Percentiles rank a stretch among this genome's conserved stretches.
These are phyloP conservation scores for Trichacis sp. DNA, from an alignment of 2,888 invertebrate species.

Conservation along the genomic window DNA sequence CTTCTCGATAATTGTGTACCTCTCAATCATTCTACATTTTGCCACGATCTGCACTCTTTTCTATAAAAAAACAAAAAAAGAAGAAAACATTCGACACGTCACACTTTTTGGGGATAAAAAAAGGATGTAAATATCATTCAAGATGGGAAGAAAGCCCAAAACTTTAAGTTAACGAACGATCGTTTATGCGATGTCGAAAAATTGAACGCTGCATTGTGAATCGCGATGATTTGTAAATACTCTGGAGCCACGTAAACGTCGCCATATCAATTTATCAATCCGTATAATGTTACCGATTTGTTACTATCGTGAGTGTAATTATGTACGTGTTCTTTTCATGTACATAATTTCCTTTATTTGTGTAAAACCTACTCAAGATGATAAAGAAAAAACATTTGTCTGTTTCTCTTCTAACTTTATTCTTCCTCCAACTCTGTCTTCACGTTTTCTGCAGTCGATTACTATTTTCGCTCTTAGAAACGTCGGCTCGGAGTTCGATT, in stretches of 20 bases:
- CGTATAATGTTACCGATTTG: conserved; percentile 33
- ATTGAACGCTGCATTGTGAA: background rate
- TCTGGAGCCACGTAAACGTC: conserved; percentile 33
- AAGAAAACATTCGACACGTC: conserved; percentile 9
- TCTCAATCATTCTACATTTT: conserved; percentile 39
- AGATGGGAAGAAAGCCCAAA: background rate
- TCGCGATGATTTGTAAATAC: conserved; percentile 31
- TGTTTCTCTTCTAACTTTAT: conserved; percentile 30
- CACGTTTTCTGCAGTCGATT: background rate
- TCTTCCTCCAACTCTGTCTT: conserved; percentile 8
- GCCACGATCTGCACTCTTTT: conserved; percentile 41
- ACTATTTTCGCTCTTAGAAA: too few species aligned
- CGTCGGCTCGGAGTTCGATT: too few species aligned
- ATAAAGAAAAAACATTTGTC: conserved; percentile 37
- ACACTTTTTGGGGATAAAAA: background rate
- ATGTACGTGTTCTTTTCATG: conserved; percentile 17
- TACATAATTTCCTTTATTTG: conserved; percentile 36
- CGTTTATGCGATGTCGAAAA: background rate
- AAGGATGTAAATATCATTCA: background rate
- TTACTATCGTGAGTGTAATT: conserved; percentile 28
- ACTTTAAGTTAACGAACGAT: background rate
- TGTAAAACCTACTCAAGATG: conserved; percentile 35
- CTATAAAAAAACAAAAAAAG: too few species aligned
- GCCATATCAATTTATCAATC: conserved; percentile 38
- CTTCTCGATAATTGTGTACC: conserved; percentile 36